Evolutionary conservation across 1,140 invertebrate species (phyloP).

Genomic region (Philaenus spumarius): DNA sequence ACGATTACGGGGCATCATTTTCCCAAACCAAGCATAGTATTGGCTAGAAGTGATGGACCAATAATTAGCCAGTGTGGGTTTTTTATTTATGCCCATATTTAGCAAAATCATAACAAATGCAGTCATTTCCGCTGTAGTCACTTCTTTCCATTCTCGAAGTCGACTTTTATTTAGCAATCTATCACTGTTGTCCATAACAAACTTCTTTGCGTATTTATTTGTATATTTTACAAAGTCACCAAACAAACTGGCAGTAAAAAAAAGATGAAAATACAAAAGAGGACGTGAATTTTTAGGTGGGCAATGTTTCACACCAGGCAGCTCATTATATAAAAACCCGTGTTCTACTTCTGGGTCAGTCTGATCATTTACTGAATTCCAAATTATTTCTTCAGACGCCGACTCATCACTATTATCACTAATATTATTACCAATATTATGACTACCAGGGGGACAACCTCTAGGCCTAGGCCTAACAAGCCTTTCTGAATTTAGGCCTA

Average conservation of each 20-base stretch:
- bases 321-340: neutral
- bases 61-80: slow-evolving; percentile 3
- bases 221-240: slow-evolving; percentile 10
- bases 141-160: slow-evolving; percentile 1
- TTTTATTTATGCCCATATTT: too few species aligned
- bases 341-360: neutral
- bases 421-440: too few species aligned
- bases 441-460: neutral
- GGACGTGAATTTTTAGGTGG: slow-evolving; percentile 4
- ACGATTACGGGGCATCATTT: slow-evolving; percentile 19
- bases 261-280: slow-evolving; percentile 1
- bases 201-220: slow-evolving; percentile 11
- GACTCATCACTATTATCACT: neutral
- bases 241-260: slow-evolving; percentile 3
- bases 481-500: too few species aligned
- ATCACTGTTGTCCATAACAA: neutral
- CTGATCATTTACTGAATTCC: slow-evolving; percentile 2
- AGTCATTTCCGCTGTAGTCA: neutral
- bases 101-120: too few species aligned
- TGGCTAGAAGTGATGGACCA: slow-evolving; percentile 1
- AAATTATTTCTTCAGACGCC: neutral
- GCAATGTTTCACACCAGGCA: neutral
- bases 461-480: neutral
- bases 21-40: slow-evolving; percentile 7
- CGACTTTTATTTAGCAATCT: neutral